Evolutionary conservation across 2,888 invertebrate genomes (phyloP).

Genomic region (Anodontia alba): DNA sequence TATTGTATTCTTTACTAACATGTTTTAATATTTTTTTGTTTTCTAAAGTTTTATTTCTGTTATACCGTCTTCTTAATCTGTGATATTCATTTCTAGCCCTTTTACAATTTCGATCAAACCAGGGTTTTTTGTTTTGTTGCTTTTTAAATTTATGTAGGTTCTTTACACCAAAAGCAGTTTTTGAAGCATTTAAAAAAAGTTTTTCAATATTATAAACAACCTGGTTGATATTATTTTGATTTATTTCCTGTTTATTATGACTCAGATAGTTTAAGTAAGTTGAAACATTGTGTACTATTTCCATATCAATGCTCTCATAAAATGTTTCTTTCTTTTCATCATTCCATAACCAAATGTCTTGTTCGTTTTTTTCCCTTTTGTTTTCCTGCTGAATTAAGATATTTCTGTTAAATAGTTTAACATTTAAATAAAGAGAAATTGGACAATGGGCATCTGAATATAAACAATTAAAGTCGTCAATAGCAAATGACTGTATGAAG

Average conservation of each 20-base stretch:
- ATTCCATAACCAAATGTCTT: background rate
- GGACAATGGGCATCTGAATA: background rate
- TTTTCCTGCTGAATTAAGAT: too few species aligned
- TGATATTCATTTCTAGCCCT: background rate
- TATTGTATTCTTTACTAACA: background rate
- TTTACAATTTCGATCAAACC: background rate
- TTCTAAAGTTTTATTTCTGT: background rate
- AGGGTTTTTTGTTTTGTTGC: background rate
- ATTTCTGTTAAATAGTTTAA: too few species aligned
- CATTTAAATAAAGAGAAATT: too few species aligned
- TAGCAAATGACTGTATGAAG: background rate
- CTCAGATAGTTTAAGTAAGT: too few species aligned
- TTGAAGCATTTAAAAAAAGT: background rate
- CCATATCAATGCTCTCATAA: too few species aligned
- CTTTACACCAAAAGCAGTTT: background rate
- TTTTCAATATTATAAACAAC: background rate
- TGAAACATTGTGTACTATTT: too few species aligned
- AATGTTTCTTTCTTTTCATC: background rate
- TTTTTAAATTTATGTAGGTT: background rate
- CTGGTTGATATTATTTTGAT: background rate
- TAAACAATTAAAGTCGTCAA: background rate
- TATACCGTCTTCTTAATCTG: background rate
- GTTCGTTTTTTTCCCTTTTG: background rate
- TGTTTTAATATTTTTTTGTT: background rate
- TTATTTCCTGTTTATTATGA: too few species aligned